Conservation (phyloP, 2,797 vertebrate species). For the Argentina silus region DNA sequence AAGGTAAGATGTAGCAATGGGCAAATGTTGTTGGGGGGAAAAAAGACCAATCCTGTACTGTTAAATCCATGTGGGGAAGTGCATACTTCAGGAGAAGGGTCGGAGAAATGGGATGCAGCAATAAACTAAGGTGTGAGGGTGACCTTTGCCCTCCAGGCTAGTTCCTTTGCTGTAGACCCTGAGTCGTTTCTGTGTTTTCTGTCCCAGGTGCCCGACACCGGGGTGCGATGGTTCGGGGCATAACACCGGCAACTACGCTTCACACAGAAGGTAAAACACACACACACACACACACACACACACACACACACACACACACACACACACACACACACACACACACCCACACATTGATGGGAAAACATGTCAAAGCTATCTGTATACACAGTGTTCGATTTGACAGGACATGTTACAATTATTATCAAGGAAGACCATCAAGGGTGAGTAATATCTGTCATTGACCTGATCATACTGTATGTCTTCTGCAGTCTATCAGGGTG, state of each 20-base stretch:
- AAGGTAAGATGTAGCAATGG: not conserved
- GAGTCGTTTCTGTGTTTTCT: conserved; percentile 71
- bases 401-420: too few species aligned
- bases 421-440: too few species aligned
- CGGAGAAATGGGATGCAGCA: too few species aligned
- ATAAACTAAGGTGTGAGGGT: not conserved
- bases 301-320: conserved; percentile 8
- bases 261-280: conserved; percentile 93
- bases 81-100: too few species aligned
- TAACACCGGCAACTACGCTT: conserved; percentile 99
- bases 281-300: not conserved
- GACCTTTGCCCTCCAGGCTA: not conserved
- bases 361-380: too few species aligned
- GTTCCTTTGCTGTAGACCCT: conserved; percentile 60
- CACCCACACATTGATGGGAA: not conserved
- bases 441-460: not conserved
- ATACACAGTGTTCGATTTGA: too few species aligned
- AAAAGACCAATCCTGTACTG: not conserved
- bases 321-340: not conserved
- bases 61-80: too few species aligned
- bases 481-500: conserved; percentile 95
- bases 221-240: conserved; percentile 99
- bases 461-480: conserved; percentile 45
- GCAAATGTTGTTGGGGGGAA: not conserved
- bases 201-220: conserved; percentile 96